A percentile compares a stretch with the other conserved stretches of the same genome.
Evolutionary conservation across 2,888 invertebrate genomes (phyloP).

Genomic region (Anodontia alba): DNA sequence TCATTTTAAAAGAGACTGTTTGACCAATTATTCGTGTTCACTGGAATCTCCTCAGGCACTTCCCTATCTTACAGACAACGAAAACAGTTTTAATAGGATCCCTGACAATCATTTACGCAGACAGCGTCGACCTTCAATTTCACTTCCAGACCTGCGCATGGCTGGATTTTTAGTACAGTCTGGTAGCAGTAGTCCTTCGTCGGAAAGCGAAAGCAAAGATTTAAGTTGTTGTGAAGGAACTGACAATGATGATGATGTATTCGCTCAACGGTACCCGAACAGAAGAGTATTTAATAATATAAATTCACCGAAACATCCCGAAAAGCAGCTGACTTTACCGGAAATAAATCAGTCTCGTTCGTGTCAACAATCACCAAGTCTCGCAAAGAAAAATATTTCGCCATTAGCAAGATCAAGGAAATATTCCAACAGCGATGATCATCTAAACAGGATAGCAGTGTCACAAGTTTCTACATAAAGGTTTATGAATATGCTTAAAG

Average conservation of each 20-base stretch:
- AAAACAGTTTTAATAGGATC: not conserved
- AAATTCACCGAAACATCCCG: conserved; percentile 6
- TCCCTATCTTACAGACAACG: conserved; percentile 16
- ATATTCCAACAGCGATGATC: conserved; percentile 56
- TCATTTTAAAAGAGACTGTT: conserved; percentile 56
- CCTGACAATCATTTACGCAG: conserved; percentile 43
- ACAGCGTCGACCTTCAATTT: conserved; percentile 65
- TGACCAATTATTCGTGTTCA: conserved; percentile 30
- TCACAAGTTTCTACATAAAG: not conserved
- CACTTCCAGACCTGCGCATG: conserved; percentile 74
- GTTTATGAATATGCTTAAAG: not conserved
- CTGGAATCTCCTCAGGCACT: conserved; percentile 23
- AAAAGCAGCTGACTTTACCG: conserved; percentile 45
- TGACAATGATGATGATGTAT: conserved; percentile 53
- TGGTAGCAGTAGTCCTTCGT: conserved; percentile 62
- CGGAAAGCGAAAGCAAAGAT: conserved; percentile 1
- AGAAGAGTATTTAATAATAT: not conserved
- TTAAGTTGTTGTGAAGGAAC: conserved; percentile 24
- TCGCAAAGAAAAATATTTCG: conserved; percentile 27
- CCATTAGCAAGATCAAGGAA: conserved; percentile 46
- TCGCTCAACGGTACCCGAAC: conserved; percentile 46
- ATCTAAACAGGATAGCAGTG: conserved; percentile 26
- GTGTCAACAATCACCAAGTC: conserved; percentile 16
- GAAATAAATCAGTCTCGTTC: conserved; percentile 35
- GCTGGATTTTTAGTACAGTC: conserved; percentile 67